These are phyloP conservation scores for Lamprologus callipterus DNA, from an alignment of 2,113 vertebrate species.

Conservation along the genomic window DNA sequence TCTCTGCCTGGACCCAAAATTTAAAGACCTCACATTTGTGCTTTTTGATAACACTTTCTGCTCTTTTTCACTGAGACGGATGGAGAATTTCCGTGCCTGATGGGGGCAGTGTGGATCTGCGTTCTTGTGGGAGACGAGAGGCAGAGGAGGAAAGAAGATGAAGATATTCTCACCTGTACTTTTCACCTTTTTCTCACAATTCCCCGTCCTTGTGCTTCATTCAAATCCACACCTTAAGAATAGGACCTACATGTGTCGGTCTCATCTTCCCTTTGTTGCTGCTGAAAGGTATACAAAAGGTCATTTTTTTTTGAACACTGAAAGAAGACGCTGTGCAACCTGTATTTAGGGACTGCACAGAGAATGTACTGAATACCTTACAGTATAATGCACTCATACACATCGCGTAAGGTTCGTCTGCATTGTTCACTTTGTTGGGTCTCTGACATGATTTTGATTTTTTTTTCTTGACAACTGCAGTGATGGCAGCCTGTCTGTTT, in stretches of 20 bases:
- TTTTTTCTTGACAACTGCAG: background rate
- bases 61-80: background rate
- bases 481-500: background rate
- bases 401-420: background rate
- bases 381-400: background rate
- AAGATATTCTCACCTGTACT: background rate
- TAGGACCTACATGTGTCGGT: background rate
- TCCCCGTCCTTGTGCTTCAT: background rate
- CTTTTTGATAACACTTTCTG: background rate
- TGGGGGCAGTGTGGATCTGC: constrained; percentile 60
- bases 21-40: background rate
- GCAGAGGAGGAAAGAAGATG: background rate
- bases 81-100: background rate
- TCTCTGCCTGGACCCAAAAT: background rate
- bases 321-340: background rate
- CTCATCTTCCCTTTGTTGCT: background rate
- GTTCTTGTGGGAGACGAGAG: background rate
- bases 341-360: background rate
- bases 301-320: background rate
- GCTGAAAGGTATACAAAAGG: background rate
- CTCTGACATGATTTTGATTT: background rate
- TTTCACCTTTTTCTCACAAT: background rate
- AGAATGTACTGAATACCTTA: background rate
- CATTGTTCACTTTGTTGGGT: background rate
- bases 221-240: background rate